phyloP scores from a whole-genome alignment of 2,113 vertebrate genomes.

The Pelecanus crispus region DNA sequence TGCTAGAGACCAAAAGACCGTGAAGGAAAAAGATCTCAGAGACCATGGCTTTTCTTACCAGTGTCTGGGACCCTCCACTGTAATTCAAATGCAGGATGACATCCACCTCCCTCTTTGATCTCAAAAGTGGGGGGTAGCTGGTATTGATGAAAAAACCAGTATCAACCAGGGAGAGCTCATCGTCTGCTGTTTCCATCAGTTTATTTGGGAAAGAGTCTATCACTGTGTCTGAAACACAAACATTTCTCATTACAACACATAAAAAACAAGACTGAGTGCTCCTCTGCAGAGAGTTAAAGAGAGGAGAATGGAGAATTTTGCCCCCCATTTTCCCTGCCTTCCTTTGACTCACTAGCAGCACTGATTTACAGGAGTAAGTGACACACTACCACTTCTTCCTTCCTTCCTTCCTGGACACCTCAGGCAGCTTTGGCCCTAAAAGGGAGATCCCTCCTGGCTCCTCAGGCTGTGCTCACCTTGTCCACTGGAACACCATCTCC shows the following conservation, averaged over 20 bases:
- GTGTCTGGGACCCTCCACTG: conserved; percentile 56
- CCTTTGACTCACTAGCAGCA: neutral
- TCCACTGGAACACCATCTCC: neutral
- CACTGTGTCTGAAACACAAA: conserved; percentile 63
- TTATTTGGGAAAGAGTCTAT: conserved; percentile 64
- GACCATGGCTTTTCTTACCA: conserved; percentile 18
- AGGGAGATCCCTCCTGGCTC: neutral
- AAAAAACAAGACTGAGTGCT: neutral
- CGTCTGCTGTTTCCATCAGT: conserved; percentile 67
- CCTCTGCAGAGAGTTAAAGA: neutral
- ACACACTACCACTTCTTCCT: neutral
- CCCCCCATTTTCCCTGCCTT: neutral
- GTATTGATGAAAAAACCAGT: conserved; percentile 76
- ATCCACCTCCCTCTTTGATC: conserved; percentile 62
- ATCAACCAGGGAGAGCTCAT: conserved; percentile 73
- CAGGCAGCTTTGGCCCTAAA: neutral
- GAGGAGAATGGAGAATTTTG: neutral
- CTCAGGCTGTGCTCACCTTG: neutral
- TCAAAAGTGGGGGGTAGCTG: conserved; percentile 73
- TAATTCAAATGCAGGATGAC: conserved; percentile 74
- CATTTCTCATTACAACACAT: neutral
- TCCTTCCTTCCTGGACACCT: neutral
- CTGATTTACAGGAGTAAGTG: neutral
- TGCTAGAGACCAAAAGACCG: neutral
- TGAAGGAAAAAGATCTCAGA: neutral